A percentile compares a stretch with the other conserved stretches of the same genome.
Evolutionary conservation across 2,888 invertebrate species (phyloP).

Genomic region (Drosophila yooni): DNA sequence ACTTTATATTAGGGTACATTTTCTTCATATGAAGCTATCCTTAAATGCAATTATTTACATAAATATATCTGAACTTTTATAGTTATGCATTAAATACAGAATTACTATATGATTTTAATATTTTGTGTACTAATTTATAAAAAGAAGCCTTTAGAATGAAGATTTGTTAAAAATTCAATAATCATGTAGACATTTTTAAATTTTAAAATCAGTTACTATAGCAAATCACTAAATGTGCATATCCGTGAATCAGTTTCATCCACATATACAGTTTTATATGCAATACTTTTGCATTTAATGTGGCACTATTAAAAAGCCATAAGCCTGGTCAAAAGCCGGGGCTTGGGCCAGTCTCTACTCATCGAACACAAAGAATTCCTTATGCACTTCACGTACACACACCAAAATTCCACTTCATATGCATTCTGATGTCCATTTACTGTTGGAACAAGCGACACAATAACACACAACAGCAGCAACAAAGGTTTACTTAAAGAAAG

Average conservation of each 20-base stretch:
- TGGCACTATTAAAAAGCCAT: constrained; percentile 60
- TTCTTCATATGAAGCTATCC: neutral
- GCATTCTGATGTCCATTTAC: constrained; percentile 53
- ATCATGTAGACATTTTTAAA: neutral
- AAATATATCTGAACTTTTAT: neutral
- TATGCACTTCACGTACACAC: constrained; percentile 61
- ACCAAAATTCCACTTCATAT: constrained; percentile 54
- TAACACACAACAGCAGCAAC: constrained; percentile 27
- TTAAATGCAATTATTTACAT: neutral
- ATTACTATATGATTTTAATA: neutral
- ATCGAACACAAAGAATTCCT: constrained; percentile 21
- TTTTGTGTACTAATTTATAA: neutral
- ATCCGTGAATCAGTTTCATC: neutral
- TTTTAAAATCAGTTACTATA: neutral
- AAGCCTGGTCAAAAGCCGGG: constrained; percentile 23
- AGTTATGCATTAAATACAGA: neutral
- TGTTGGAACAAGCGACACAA: constrained; percentile 54
- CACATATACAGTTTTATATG: neutral
- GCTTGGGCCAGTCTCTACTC: constrained; percentile 4
- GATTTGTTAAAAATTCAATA: neutral
- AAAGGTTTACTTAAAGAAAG: constrained; percentile 50
- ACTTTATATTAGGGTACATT: neutral
- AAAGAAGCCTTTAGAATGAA: neutral
- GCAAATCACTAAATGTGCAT: neutral
- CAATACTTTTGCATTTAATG: constrained; percentile 38